phyloP scores from a whole-genome alignment of 2,797 vertebrate genomes.

The Hybognathus amarus region DNA sequence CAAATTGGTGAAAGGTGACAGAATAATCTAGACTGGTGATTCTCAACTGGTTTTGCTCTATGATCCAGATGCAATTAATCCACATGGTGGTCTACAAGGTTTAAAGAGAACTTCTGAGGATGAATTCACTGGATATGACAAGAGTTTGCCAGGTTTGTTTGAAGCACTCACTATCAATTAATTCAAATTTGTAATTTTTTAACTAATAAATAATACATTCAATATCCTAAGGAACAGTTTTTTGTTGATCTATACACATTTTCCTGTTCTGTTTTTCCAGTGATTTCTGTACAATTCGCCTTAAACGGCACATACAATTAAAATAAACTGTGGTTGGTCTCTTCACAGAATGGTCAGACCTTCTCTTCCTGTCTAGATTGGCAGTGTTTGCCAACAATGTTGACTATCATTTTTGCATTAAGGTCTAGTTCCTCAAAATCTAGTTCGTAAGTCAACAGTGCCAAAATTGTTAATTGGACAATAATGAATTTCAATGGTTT shows the following conservation, averaged over 20 bases:
- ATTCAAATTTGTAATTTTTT: not conserved
- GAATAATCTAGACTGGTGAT: not conserved
- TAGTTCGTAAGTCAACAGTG: not conserved
- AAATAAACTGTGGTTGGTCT: not conserved
- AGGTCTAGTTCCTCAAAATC: not conserved
- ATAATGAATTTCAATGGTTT: not conserved
- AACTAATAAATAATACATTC: not conserved
- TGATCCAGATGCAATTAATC: not conserved
- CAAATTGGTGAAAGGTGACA: not conserved
- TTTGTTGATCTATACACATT: too few relatives aligned
- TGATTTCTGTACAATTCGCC: not conserved
- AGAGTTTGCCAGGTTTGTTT: not conserved
- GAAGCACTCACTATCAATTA: not conserved
- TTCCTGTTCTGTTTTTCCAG: not conserved
- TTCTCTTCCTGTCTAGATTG: not conserved
- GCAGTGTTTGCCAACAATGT: not conserved
- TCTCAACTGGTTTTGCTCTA: not conserved
- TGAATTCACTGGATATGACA: not conserved
- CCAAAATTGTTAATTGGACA: conserved; percentile 19
- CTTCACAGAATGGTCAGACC: not conserved
- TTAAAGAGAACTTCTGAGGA: not conserved
- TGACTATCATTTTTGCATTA: not conserved
- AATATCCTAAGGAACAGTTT: not conserved
- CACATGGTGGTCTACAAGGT: not conserved
- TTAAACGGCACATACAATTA: not conserved